Percentiles rank a stretch among this genome's conserved stretches.
These are phyloP conservation scores for Lates calcarifer DNA, from an alignment of 2,113 vertebrate genomes.

Conservation along the genomic window DNA sequence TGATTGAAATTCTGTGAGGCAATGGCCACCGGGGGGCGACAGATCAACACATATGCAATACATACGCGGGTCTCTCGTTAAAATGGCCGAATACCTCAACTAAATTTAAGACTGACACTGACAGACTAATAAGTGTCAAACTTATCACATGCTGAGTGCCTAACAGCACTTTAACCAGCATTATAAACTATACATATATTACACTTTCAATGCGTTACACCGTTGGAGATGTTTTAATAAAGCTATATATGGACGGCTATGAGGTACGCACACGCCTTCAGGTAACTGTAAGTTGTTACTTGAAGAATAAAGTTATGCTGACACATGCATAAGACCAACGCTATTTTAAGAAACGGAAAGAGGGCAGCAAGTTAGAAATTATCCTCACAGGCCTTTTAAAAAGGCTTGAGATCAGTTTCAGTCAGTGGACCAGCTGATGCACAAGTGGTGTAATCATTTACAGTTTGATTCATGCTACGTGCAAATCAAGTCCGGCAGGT, in stretches of 20 bases:
- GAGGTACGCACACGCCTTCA: not conserved
- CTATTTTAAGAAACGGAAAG: not conserved
- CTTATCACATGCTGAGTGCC: not conserved
- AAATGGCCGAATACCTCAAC: conserved; percentile 27
- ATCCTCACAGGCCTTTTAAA: not conserved
- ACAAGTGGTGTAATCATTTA: not conserved
- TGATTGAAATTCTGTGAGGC: not conserved
- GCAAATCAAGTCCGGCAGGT: not conserved
- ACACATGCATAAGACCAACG: not conserved
- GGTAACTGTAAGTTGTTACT: not conserved
- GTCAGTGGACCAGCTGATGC: not conserved
- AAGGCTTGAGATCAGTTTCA: not conserved
- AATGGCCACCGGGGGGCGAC: conserved; percentile 42
- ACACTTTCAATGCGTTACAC: not conserved
- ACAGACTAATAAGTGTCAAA: not conserved
- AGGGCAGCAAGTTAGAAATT: not conserved
- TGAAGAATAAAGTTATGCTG: not conserved
- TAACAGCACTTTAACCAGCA: rapidly evolving
- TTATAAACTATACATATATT: not conserved
- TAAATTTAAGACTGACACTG: not conserved
- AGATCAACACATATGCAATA: conserved; percentile 12
- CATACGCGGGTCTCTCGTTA: not conserved
- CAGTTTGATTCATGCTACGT: not conserved
- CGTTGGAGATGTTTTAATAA: not conserved
- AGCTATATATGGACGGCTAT: too few relatives aligned